Evolutionary conservation across 1,140 invertebrate genomes (phyloP).

Genomic region (Lamellibrachia luymesi): DNA sequence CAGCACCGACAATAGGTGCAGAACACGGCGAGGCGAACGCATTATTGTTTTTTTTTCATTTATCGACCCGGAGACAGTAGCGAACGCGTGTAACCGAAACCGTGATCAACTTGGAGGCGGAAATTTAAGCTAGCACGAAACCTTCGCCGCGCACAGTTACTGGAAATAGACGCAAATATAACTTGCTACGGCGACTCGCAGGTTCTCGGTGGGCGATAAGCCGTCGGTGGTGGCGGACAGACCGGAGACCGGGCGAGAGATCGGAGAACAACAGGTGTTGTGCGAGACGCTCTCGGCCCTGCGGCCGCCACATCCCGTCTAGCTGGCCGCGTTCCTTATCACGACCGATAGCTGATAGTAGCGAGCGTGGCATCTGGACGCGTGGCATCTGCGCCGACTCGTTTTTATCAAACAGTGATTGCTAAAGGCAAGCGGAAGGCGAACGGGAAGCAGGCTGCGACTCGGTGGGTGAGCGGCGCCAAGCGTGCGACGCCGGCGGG

Average conservation of each 20-base stretch:
- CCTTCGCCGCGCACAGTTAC: neutral
- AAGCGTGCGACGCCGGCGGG: neutral
- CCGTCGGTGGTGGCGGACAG: neutral
- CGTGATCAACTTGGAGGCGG: neutral
- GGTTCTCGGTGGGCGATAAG: neutral
- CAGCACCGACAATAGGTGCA: neutral
- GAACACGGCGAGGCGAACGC: neutral
- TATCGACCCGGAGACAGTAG: neutral
- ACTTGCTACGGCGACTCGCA: neutral
- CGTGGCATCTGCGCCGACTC: neutral
- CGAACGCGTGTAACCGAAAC: neutral
- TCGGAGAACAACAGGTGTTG: neutral
- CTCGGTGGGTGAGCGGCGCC: neutral
- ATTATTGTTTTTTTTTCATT: neutral
- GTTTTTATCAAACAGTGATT: slow-evolving; percentile 5
- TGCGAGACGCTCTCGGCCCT: too few species aligned
- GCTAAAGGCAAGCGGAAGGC: neutral
- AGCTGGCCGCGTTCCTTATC: neutral
- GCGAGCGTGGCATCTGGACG: neutral
- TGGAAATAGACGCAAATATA: neutral
- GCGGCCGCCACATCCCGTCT: neutral
- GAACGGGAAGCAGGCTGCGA: neutral
- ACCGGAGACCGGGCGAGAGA: too few species aligned
- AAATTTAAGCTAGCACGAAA: neutral
- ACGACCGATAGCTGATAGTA: neutral